phyloP scores from a whole-genome alignment of 2,888 invertebrate genomes.

The Merodon equestris region DNA sequence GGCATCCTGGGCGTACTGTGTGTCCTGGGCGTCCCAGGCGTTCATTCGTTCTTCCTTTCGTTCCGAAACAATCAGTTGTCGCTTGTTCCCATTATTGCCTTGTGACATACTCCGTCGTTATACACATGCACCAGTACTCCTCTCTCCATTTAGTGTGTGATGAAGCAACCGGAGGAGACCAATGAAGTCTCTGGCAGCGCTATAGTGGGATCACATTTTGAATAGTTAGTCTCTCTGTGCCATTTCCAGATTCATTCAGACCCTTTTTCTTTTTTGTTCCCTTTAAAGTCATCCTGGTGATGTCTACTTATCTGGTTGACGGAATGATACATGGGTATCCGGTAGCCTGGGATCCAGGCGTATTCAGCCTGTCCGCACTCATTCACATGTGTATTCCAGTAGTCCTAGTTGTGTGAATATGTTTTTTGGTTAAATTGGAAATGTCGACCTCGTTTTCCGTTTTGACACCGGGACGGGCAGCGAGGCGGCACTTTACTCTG shows the following conservation, averaged over 20 bases:
- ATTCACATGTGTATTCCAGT: constrained; percentile 6
- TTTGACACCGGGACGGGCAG: constrained; percentile 15
- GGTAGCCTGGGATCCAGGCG: not conserved
- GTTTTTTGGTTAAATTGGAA: constrained; percentile 49
- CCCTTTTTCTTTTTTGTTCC: constrained; percentile 4
- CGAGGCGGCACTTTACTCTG: not conserved
- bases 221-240: constrained; percentile 50
- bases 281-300: constrained; percentile 48
- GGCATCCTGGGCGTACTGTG: constrained; percentile 16
- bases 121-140: constrained; percentile 5
- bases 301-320: constrained; percentile 58
- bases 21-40: constrained; percentile 15
- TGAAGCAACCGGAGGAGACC: constrained; percentile 16
- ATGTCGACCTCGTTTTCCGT: constrained; percentile 57
- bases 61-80: constrained; percentile 59
- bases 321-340: constrained; percentile 44
- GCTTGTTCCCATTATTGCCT: constrained; percentile 66
- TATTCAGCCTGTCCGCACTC: not conserved
- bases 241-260: constrained; percentile 40
- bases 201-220: constrained; percentile 39
- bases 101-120: constrained; percentile 8
- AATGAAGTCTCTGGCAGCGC: constrained; percentile 8
- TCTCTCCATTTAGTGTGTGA: constrained; percentile 37
- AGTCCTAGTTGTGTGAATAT: constrained; percentile 1
- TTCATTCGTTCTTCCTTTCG: constrained; percentile 2